Conservation (phyloP, 2,113 vertebrate species). For the Elaphurus davidianus region DNA sequence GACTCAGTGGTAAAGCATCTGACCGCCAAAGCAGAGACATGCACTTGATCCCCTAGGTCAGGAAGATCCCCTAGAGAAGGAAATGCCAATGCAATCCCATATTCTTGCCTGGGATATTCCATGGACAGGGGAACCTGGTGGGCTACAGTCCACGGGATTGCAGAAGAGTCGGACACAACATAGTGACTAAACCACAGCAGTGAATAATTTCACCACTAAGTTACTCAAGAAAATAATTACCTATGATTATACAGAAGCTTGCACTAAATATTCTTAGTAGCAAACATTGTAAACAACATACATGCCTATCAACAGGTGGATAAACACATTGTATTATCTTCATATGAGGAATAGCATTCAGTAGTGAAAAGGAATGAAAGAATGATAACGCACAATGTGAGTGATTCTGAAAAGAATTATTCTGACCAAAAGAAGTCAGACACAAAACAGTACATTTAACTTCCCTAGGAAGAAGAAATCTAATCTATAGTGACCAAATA, state of each 20-base stretch:
- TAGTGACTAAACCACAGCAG: background rate
- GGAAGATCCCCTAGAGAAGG: background rate
- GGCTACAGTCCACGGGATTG: background rate
- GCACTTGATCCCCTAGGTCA: background rate
- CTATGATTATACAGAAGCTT: background rate
- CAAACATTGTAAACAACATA: background rate
- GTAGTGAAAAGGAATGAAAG: background rate
- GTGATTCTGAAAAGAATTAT: background rate
- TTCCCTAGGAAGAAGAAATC: background rate
- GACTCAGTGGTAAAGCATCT: background rate
- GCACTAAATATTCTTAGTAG: background rate
- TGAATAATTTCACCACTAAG: background rate
- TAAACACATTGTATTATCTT: background rate
- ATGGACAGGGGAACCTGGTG: background rate
- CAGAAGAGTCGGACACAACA: background rate
- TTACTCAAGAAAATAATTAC: background rate
- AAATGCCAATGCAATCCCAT: background rate
- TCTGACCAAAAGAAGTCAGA: background rate
- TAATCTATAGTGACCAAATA: background rate
- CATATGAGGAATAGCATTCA: background rate
- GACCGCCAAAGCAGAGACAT: accelerated
- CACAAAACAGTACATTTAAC: background rate
- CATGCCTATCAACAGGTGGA: background rate
- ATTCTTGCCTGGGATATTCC: background rate
- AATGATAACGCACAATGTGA: background rate